Evolutionary conservation across 2,797 vertebrate genomes (phyloP).

Genomic region (Gymnoscopelus microlampas): DNA sequence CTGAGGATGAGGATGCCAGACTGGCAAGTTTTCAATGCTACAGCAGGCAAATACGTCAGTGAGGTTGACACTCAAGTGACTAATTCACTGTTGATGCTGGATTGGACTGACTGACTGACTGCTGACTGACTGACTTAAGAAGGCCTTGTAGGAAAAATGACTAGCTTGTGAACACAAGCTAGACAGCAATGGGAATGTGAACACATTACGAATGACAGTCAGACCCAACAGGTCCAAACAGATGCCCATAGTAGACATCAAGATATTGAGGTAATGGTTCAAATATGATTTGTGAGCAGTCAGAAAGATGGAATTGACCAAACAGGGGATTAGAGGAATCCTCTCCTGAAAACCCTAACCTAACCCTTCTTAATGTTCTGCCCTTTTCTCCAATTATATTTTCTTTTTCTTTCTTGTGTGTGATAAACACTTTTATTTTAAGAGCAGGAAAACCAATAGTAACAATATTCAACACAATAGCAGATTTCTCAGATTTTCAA

Average conservation of each 20-base stretch:
- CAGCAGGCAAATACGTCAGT: constrained; percentile 73
- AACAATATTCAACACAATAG: no score
- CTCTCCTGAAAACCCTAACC: neutral
- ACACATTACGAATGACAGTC: constrained; percentile 26
- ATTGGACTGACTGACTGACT: constrained; percentile 32
- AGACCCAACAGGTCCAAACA: neutral
- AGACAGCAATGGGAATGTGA: constrained; percentile 54
- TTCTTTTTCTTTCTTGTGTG: no score
- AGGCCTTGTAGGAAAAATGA: constrained; percentile 15
- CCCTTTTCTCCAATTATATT: neutral
- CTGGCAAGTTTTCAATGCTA: constrained; percentile 57
- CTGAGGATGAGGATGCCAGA: constrained; percentile 47
- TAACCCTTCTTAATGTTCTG: neutral
- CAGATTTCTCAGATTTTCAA: neutral
- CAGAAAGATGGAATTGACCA: constrained; percentile 39
- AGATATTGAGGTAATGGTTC: neutral
- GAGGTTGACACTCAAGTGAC: constrained; percentile 58
- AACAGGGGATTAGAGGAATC: constrained; percentile 43
- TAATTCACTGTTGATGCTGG: constrained; percentile 52
- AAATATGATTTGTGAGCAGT: neutral
- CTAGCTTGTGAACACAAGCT: constrained; percentile 55
- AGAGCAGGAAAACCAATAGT: no score
- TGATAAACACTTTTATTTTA: no score
- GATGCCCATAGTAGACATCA: constrained; percentile 22
- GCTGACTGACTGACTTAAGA: constrained; percentile 34